Conservation (phyloP, 2,888 invertebrate genomes). For the Eupithecia subfuscata region DNA sequence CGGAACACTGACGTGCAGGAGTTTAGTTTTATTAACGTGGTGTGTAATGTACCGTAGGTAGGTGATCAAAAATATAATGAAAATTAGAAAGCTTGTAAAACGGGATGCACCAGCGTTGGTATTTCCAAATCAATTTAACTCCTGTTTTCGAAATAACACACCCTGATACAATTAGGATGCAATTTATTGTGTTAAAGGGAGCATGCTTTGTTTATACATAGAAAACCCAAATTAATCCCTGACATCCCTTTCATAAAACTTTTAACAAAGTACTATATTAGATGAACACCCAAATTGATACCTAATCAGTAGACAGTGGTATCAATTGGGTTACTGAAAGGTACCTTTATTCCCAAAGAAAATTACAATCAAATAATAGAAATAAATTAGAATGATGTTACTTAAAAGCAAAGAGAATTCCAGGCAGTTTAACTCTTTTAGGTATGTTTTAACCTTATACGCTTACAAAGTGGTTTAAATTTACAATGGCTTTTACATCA, state of each 20-base stretch:
- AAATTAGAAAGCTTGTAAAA: not conserved
- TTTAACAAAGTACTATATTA: too few species aligned
- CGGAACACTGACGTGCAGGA: constrained; percentile 39
- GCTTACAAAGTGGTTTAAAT: not conserved
- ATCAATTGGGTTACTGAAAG: too few species aligned
- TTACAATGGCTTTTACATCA: not conserved
- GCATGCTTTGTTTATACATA: not conserved
- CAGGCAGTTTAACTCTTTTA: not conserved
- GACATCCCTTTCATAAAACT: too few species aligned
- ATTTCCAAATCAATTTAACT: not conserved
- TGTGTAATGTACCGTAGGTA: not conserved
- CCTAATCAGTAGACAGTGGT: too few species aligned
- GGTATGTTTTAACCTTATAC: not conserved
- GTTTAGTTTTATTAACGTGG: not conserved
- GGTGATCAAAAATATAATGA: not conserved
- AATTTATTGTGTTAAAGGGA: not conserved
- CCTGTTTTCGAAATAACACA: not conserved
- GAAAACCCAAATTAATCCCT: not conserved
- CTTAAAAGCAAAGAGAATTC: too few species aligned
- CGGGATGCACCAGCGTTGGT: not conserved
- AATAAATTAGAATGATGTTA: too few species aligned
- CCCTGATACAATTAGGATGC: not conserved
- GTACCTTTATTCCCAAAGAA: too few species aligned
- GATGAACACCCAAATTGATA: too few species aligned
- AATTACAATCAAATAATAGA: too few species aligned